Base-by-base conservation (phyloP, 1,140 invertebrate species). In the Thaumatotibia leucotreta region DNA sequence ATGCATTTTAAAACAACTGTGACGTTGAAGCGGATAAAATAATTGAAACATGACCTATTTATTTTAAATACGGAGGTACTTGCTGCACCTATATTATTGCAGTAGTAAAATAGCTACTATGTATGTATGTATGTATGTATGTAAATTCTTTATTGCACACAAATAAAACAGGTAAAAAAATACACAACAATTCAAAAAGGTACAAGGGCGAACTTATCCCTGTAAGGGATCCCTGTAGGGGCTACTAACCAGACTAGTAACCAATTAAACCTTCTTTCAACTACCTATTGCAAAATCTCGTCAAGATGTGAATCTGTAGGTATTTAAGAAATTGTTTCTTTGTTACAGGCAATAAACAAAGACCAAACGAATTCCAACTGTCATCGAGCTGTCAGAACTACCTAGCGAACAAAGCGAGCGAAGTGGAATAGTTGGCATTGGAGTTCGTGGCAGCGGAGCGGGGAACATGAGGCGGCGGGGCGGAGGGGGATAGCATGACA, bases 401-500 rank as follows among this genome's bases (percentile, higher is more conserved):
- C 52, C 50, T 54, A 22, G 23, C n/a, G 50, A 54, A 54, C 50
- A 58, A 58, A 58, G 27, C 52, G 52, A 29, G 24, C 24, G 24
- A 58, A 58, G 52, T 58, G 52, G 52, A 29, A 58, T 58, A 58
- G 27, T 58, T 58, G 14, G 52, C 8, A 24, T 31, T 58, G 52
- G 52, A 8, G 69, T 71, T 73, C 63, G 72, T 69, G 67, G 72
- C 64, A 69, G 66, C 70, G 73, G 65, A 68, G 71, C 69, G 63
- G 71, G 65, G 70, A 79, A 72, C 74, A 87, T 87, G 83, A 74
- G 74, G 78, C 68, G 68, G 65, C 71, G 58, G 68, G 80, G 74
- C 23, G 80, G 75, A 64, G 86, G 82, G 71, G 88, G 88, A 76
- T 92, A 91, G 84, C 83, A 92, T 92, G 91, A 79, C 81, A 82